phyloP scores from a whole-genome alignment of 1,140 invertebrate genomes.

The Apis florea region DNA sequence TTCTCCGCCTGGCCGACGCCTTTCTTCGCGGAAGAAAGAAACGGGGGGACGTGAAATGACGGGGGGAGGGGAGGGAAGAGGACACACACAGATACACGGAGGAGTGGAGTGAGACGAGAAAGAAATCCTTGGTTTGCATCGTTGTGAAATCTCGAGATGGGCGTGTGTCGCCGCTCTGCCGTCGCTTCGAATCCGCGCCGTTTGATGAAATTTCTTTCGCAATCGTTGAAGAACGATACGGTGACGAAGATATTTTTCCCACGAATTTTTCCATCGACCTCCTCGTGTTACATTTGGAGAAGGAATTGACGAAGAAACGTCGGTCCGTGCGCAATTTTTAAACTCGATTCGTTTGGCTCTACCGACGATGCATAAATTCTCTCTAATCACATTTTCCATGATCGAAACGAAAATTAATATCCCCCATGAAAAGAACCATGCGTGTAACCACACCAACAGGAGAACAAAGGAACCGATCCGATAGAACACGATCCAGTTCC shows the following conservation, averaged over 20 bases:
- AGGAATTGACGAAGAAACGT: no score
- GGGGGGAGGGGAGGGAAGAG: no score
- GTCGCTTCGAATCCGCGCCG: slow-evolving; percentile 9
- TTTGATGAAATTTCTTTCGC: slow-evolving; percentile 33
- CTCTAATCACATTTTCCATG: no score
- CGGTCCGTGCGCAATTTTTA: no score
- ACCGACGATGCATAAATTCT: no score
- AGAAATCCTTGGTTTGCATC: neutral
- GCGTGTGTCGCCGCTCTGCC: slow-evolving; percentile 21
- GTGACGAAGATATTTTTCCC: no score
- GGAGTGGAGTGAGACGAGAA: neutral
- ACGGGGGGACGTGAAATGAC: no score
- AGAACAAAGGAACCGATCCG: neutral
- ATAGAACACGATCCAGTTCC: neutral
- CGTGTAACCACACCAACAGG: neutral
- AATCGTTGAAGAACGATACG: slow-evolving; percentile 6
- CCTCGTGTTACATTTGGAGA: no score
- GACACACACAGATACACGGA: neutral
- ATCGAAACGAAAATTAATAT: no score
- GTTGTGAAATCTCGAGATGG: slow-evolving; percentile 28
- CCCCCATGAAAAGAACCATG: neutral
- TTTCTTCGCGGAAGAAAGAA: neutral
- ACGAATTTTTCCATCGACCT: no score
- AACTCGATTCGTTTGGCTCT: no score
- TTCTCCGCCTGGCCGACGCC: slow-evolving; percentile 11